Evolutionary conservation across 2,113 vertebrate species (phyloP), one percentile per base, ranked within the genome.

Genomic region (Siniperca knerii): DNA sequence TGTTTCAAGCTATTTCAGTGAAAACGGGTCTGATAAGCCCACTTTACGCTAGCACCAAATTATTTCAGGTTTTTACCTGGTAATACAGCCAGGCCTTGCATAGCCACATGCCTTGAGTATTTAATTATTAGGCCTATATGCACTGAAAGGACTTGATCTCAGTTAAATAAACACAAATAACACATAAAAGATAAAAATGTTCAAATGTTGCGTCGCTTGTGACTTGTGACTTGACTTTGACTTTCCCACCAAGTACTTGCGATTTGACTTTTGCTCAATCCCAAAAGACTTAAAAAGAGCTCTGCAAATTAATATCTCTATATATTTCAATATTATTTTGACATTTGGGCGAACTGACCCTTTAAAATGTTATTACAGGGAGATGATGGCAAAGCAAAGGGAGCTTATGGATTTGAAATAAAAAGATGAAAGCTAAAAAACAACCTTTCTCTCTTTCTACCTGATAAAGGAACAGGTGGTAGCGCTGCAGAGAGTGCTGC

Each of bases 381-480:
- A 83, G 70, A n/a, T 70, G 65, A 60, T 71, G 58, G 25, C 25
- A 83, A 65, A 66, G 78, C 52, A 46, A 65, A 58, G 21, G 2
- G 57, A 57, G 66, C 11, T 65, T 20, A 58, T 72, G 15, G n/a
- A 61, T 72, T 61, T 35, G 6, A 75, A 80, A 76, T 66, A 29
- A 62, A 72, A 67, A 61, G 52, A 77, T 61, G 16, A 82, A 82
- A 60, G 58, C 8, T 13, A 15, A 71, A 44, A 42, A 16, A 16
- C 46, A 48, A 0, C 12, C 29, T 21, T 18, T 40, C 78, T 64
- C 4, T 35, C 52, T 44, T n/a, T 58, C 58, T 75, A 42, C 50
- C 52, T 79, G 75, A 79, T 75, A 25, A 61, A 82, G 55, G 55
- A 4, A 69, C 80, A 83, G 84, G 69, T 84, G 80, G 75, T 62